These are phyloP conservation scores for Todiramphus chloris DNA, from an alignment of 2,113 vertebrate genomes.

Conservation along the genomic window DNA sequence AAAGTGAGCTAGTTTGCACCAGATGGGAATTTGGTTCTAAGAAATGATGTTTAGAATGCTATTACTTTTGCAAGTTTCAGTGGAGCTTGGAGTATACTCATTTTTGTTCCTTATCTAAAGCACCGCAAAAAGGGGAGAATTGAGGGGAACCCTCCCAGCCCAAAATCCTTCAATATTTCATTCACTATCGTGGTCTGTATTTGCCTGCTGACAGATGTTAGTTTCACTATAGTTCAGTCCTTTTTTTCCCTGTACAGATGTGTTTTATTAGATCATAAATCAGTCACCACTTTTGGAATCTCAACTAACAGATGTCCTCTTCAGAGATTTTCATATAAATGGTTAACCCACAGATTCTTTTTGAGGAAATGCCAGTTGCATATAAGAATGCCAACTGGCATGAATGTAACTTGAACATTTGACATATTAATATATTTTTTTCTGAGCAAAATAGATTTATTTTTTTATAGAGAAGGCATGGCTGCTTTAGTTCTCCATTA, in stretches of 20 bases:
- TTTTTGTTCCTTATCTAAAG: constrained; percentile 34
- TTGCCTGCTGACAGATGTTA: constrained; percentile 48
- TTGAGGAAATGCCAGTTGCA: constrained; percentile 37
- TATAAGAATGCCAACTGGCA: constrained; percentile 36
- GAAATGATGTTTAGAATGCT: constrained; percentile 17
- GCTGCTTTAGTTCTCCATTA: not conserved
- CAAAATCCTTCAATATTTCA: not conserved
- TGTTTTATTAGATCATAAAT: constrained; percentile 47
- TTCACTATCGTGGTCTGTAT: fast-evolving
- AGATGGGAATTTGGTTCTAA: not conserved
- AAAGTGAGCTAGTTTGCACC: not conserved
- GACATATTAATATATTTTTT: constrained; percentile 12
- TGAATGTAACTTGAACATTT: not conserved
- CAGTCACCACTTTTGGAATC: constrained; percentile 55
- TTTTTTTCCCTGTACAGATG: constrained; percentile 37
- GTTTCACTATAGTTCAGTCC: not conserved
- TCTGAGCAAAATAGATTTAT: constrained; percentile 2
- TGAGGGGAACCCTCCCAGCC: not conserved
- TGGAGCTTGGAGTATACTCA: not conserved
- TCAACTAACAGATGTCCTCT: constrained; percentile 62
- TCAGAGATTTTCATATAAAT: constrained; percentile 43
- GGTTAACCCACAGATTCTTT: constrained; percentile 31
- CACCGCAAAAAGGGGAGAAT: not conserved
- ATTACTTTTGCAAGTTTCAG: not conserved
- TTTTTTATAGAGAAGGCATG: not conserved